Conservation (phyloP, 2,797 vertebrate species). For the Micrastur ruficollis region DNA sequence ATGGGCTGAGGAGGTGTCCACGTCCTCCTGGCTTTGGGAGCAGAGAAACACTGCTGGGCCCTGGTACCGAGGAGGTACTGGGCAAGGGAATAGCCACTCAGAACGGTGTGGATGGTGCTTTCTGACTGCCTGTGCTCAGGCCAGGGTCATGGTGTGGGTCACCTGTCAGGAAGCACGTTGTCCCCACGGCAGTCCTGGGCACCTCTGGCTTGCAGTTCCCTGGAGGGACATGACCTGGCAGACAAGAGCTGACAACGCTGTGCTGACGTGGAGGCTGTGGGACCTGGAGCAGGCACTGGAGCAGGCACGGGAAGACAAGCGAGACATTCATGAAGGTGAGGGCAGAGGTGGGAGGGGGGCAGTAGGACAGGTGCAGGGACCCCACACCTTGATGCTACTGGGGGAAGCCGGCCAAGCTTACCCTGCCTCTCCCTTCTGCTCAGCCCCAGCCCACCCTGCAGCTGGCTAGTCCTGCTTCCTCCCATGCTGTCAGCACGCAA, state of each 20-base stretch:
- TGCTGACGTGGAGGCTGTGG: constrained; percentile 64
- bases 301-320: constrained; percentile 68
- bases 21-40: not conserved
- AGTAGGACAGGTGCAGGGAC: not conserved
- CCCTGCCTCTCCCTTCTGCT: not conserved
- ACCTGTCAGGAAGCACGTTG: not conserved
- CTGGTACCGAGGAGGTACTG: not conserved
- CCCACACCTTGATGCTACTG: not conserved
- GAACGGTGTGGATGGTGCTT: not conserved
- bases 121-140: not conserved
- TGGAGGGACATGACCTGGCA: constrained; percentile 55
- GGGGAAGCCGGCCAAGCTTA: not conserved
- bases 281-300: constrained; percentile 73
- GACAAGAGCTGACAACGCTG: constrained; percentile 61
- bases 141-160: not conserved
- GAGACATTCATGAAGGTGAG: constrained; percentile 76
- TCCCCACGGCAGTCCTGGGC: not conserved
- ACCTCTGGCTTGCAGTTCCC: constrained; percentile 48
- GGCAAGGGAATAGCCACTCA: not conserved
- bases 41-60: not conserved
- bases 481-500: rapidly evolving
- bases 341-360: not conserved
- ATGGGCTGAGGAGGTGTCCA: not conserved
- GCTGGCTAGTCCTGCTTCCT: not conserved
- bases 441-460: not conserved